A percentile compares a stretch with the other conserved stretches of the same genome.
Evolutionary conservation across 2,888 invertebrate species (phyloP).

Genomic region (Dorcus parallelipipedus): DNA sequence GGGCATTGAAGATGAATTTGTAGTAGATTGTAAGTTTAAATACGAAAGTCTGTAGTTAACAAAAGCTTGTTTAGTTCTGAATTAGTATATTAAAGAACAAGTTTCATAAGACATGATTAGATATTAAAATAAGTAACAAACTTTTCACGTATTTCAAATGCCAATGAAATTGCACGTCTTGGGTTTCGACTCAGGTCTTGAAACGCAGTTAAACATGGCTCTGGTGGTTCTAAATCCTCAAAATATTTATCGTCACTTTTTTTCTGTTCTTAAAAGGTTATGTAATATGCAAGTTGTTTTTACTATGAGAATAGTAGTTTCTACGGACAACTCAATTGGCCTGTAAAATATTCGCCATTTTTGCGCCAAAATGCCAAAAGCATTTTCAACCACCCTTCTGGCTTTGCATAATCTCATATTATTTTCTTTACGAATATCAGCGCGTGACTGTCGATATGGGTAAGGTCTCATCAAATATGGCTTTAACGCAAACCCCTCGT

Average conservation of each 20-base stretch:
- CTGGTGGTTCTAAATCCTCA: not conserved
- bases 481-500: not conserved
- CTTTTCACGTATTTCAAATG: no score
- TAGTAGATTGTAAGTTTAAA: no score
- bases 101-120: no score
- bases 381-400: constrained; percentile 27
- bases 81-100: no score
- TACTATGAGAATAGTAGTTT: constrained; percentile 19
- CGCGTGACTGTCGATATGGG: constrained; percentile 22
- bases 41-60: no score
- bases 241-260: not conserved
- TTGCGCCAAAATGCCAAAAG: constrained; percentile 28
- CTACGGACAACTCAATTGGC: constrained; percentile 24
- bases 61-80: no score
- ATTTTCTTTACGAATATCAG: constrained; percentile 22
- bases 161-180: no score
- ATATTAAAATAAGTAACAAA: no score
- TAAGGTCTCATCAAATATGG: constrained; percentile 26
- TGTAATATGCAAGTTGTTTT: constrained; percentile 25
- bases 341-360: constrained; percentile 26
- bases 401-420: constrained; percentile 22
- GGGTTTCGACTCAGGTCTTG: no score
- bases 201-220: no score
- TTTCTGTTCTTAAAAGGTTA: constrained; percentile 23
- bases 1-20: no score